Evolutionary conservation across 2,113 vertebrate genomes (phyloP).

Genomic region (Pseudorectes ferrugineus): DNA sequence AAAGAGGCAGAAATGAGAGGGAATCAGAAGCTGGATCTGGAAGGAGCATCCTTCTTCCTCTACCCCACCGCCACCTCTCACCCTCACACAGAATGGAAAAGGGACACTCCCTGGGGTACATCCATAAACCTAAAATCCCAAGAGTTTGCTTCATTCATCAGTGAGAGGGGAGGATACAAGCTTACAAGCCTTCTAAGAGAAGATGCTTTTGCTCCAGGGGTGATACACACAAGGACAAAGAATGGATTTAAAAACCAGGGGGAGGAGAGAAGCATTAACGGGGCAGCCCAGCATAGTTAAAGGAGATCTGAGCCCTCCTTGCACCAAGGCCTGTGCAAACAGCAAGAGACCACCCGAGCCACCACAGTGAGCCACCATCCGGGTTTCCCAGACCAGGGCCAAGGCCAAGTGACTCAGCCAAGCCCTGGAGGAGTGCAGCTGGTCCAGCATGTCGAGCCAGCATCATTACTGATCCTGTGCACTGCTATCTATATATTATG

Average conservation of each 20-base stretch:
- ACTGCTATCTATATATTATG: neutral
- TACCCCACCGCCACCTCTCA: neutral
- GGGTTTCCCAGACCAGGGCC: neutral
- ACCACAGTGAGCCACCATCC: accelerated
- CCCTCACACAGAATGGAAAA: neutral
- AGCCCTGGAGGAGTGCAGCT: neutral
- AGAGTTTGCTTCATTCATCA: neutral
- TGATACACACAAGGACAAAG: neutral
- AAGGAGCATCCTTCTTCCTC: neutral
- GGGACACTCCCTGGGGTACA: neutral
- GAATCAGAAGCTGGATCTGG: neutral
- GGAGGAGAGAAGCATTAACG: neutral
- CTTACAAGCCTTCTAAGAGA: neutral
- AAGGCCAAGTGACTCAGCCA: neutral
- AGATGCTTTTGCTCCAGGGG: neutral
- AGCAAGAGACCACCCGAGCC: neutral
- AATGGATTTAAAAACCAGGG: neutral
- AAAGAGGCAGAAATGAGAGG: neutral
- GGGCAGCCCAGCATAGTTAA: neutral
- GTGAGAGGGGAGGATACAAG: neutral
- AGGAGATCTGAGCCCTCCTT: neutral
- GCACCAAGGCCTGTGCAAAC: neutral
- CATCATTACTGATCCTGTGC: neutral
- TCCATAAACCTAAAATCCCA: neutral
- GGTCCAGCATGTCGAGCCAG: neutral